Conservation (phyloP, 2,797 vertebrate genomes). For the Molossus molossus region DNA sequence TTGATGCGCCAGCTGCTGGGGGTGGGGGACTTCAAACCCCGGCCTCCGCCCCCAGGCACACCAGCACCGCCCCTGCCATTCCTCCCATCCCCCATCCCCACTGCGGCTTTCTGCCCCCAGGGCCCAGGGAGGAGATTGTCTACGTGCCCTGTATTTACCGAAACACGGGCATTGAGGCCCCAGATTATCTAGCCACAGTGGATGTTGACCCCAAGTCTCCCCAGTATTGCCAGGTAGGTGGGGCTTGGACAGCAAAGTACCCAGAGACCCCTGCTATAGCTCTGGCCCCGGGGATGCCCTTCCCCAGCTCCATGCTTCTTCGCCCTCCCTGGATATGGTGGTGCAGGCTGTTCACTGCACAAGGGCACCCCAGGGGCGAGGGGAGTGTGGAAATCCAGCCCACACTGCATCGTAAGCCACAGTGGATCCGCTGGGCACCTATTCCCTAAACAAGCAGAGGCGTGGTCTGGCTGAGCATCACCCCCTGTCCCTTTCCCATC, state of each 20-base stretch:
- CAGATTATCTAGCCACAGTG: constrained; percentile 96
- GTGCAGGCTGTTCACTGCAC: not conserved
- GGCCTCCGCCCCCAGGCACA: not conserved
- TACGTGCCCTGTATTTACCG: constrained; percentile 97
- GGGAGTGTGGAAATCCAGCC: not conserved
- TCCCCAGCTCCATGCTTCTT: not conserved
- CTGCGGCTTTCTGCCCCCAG: constrained; percentile 79
- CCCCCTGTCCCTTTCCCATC: not conserved
- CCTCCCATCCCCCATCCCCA: not conserved
- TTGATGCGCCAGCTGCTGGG: not conserved
- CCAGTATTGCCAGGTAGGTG: constrained; percentile 93
- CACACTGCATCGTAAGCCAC: not conserved
- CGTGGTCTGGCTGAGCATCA: accelerated
- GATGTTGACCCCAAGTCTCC: constrained; percentile 94
- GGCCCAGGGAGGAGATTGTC: constrained; percentile 94
- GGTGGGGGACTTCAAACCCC: not conserved
- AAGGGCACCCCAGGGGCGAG: accelerated
- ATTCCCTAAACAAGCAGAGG: not conserved
- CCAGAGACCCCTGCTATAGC: not conserved
- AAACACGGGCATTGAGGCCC: constrained; percentile 92
- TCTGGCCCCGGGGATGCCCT: not conserved
- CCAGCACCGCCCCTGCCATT: not conserved
- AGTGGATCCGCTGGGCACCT: not conserved
- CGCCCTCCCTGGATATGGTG: not conserved
- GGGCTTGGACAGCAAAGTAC: not conserved